Evolutionary conservation across 2,797 vertebrate genomes (phyloP).

Genomic region (Sparus aurata): DNA sequence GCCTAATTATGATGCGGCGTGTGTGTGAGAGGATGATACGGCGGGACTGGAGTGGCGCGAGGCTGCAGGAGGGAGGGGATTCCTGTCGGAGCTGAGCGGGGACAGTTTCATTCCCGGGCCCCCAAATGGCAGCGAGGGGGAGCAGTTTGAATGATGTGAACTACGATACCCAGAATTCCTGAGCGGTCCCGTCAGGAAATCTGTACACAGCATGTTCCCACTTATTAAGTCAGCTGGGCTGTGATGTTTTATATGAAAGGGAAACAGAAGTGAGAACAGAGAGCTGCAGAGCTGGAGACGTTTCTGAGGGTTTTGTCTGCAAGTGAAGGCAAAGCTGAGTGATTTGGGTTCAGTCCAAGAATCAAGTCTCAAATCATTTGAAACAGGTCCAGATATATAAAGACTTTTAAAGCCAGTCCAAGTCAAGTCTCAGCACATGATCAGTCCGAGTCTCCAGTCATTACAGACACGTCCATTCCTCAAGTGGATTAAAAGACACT

Average conservation of each 20-base stretch:
- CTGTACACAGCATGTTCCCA: not conserved
- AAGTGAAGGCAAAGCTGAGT: not conserved
- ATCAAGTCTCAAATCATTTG: not conserved
- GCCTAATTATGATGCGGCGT: conserved; percentile 97
- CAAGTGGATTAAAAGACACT: not conserved
- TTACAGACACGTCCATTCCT: not conserved
- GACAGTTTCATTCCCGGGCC: conserved; percentile 12
- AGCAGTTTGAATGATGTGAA: not conserved
- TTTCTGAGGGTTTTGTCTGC: not conserved
- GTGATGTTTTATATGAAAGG: not conserved
- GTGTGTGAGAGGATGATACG: conserved; percentile 96
- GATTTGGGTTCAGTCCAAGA: not conserved
- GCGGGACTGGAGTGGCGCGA: conserved; percentile 80
- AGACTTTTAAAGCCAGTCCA: not conserved
- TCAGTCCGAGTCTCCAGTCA: not conserved
- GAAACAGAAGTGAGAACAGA: not conserved
- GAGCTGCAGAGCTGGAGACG: too few relatives aligned
- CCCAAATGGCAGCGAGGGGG: conserved; percentile 3
- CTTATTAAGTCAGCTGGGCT: not conserved
- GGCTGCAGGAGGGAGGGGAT: conserved; percentile 8
- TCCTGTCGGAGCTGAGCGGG: not conserved
- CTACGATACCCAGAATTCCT: conserved; percentile 35
- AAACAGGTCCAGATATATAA: not conserved
- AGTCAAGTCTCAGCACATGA: too few relatives aligned
- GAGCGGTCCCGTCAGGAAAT: not conserved